These are phyloP conservation scores for Cerceris rybyensis DNA, from an alignment of 2,888 invertebrate species.

Conservation along the genomic window DNA sequence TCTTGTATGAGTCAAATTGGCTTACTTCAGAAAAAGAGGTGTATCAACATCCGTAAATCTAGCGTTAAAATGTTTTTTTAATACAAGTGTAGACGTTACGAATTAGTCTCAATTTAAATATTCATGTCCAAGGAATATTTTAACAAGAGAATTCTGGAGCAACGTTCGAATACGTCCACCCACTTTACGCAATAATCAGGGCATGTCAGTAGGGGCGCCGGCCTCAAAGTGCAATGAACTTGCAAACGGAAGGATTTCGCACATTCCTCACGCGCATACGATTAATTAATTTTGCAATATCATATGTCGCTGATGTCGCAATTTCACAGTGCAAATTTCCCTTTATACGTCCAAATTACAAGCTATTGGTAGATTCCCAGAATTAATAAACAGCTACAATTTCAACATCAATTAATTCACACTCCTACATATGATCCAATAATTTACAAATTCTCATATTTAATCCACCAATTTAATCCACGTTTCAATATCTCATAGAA, in stretches of 20 bases:
- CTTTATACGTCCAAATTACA: too few relatives aligned
- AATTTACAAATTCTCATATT: too few relatives aligned
- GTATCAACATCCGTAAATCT: too few relatives aligned
- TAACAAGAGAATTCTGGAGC: conserved; percentile 39
- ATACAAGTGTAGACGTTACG: background rate
- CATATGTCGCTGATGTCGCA: conserved; percentile 19
- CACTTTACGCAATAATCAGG: conserved; percentile 62
- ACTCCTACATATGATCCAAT: conserved; percentile 2
- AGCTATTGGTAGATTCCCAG: background rate
- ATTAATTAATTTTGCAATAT: conserved; percentile 51
- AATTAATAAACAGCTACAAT: conserved; percentile 6
- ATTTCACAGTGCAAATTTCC: conserved; percentile 3
- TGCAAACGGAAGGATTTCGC: conserved; percentile 57
- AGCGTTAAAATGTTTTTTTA: background rate
- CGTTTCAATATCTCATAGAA: background rate
- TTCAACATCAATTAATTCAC: background rate
- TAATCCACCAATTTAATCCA: too few relatives aligned
- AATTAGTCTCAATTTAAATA: conserved; percentile 12
- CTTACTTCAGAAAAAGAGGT: too few relatives aligned
- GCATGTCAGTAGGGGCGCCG: conserved; percentile 63
- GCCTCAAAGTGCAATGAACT: conserved; percentile 67
- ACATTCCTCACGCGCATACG: conserved; percentile 54
- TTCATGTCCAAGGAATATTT: conserved; percentile 31
- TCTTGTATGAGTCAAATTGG: too few relatives aligned
- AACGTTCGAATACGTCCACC: conserved; percentile 56